Evolutionary conservation across 2,888 invertebrate genomes (phyloP), one percentile per base, ranked within the genome.

Genomic region (Ichneumoninae sp.): DNA sequence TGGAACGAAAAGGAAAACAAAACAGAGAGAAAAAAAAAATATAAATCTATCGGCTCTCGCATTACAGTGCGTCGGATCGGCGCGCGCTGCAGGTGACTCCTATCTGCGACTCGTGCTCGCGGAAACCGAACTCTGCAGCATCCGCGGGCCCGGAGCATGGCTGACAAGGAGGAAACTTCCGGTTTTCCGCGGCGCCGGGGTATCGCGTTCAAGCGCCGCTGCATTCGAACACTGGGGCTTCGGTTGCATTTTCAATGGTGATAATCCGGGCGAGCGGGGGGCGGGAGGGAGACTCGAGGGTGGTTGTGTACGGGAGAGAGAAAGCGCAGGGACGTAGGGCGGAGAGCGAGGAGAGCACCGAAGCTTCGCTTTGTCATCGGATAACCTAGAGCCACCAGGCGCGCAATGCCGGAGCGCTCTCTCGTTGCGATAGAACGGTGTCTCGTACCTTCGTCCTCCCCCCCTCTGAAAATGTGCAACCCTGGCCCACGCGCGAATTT

Each of bases 161-260:
- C 81, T 73, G 85, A 83, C 85, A 87, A 86, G 86, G 82, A 87
- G 74, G 74, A 83, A 84, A 85, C 89, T 90, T 89, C 89, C 89
- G 90, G 88, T 90, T 91, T 90, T 88, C 85, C 87, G 90, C 88
- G 85, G 85, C 87, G 83, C 81, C 84, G 65, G 81, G 83, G 91
- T 93, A 93, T 93, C 93, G 91, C 92, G 90, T 93, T 93, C 92
- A 92, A 93, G 92, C 92, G 92, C 90, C 90, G 91, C 90, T 93
- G 93, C 92, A 92, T 92, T 88, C 91, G 89, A 93, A 92, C 93
- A 92, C 89, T 92, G 89, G 90, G 89, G 91, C 91, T 93, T 93
- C 91, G 90, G 92, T 93, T 93, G 93, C 92, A 92, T 93, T 93
- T 93, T 92, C 92, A 91, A 91, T 91, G 89, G 90, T 90, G 92